Conservation (phyloP, 2,888 invertebrate genomes). For the Dryococelus australis region DNA sequence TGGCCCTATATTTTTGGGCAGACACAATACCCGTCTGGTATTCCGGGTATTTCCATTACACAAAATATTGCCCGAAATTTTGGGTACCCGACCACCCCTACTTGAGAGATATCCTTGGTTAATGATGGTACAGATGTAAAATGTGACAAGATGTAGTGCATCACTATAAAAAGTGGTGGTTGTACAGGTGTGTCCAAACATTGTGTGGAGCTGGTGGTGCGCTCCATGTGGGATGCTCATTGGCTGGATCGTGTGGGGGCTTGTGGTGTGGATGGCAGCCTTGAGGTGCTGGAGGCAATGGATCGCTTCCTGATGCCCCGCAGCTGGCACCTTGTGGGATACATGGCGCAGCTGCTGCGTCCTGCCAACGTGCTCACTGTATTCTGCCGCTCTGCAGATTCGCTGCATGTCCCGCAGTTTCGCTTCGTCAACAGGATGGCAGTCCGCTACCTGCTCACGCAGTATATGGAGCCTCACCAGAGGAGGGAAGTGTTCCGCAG, state of each 20-base stretch:
- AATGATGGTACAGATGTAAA: too few species aligned
- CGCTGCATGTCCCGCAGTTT: background rate
- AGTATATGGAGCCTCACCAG: background rate
- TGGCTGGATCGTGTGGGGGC: background rate
- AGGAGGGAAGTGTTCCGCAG: background rate
- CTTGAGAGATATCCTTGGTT: too few species aligned
- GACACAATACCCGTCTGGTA: too few species aligned
- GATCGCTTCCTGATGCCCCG: background rate
- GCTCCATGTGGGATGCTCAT: background rate
- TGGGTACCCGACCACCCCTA: too few species aligned
- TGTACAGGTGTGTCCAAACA: background rate
- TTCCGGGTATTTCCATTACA: too few species aligned
- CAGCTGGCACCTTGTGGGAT: background rate
- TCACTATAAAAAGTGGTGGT: background rate
- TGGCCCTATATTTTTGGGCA: too few species aligned
- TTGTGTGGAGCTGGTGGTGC: background rate
- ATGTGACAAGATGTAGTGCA: too few species aligned
- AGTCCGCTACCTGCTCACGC: background rate
- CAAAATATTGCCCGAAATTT: too few species aligned
- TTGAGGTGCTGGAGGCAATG: background rate
- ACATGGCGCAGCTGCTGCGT: background rate
- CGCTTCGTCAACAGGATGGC: background rate
- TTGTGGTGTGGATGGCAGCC: background rate
- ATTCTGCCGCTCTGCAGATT: background rate
- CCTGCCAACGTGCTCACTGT: background rate